Percentiles rank a stretch among this genome's conserved stretches.
phyloP scores from a whole-genome alignment of 1,140 invertebrate species.

The Ericerus pela region DNA sequence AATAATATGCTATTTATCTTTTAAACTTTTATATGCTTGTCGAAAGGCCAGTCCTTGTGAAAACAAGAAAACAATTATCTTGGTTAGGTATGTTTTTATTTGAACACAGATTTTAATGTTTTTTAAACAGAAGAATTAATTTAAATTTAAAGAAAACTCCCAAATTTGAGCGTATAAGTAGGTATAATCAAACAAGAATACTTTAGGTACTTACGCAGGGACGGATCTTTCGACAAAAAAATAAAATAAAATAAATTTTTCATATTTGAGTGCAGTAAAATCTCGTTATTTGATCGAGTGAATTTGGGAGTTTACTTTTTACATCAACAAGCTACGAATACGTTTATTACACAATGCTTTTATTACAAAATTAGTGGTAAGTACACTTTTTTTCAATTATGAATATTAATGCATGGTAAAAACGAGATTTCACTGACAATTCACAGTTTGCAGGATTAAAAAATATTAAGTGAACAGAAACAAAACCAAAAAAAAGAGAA shows the following conservation, averaged over 20 bases:
- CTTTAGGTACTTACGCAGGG: background rate
- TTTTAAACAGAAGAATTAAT: constrained; percentile 2
- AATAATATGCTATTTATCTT: no score
- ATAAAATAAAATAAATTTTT: background rate
- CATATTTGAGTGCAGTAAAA: background rate
- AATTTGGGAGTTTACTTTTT: constrained; percentile 10
- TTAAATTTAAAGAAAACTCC: constrained; percentile 6
- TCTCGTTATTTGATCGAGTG: background rate
- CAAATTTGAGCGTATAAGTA: background rate
- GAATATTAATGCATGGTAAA: background rate
- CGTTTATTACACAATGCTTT: background rate
- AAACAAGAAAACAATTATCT: background rate
- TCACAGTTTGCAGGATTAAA: background rate
- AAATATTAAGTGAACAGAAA: background rate
- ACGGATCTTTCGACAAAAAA: background rate
- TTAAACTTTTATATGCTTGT: no score
- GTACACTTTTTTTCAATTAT: background rate
- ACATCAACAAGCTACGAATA: constrained; percentile 1
- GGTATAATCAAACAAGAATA: background rate
- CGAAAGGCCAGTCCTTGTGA: background rate
- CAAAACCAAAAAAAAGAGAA: background rate
- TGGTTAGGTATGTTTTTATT: background rate
- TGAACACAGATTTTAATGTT: background rate
- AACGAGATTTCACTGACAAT: constrained; percentile 5
- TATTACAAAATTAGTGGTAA: background rate